A percentile compares a stretch with the other conserved stretches of the same genome.
phyloP scores from a whole-genome alignment of 2,888 invertebrate species.

The Brassicogethes aeneus region DNA sequence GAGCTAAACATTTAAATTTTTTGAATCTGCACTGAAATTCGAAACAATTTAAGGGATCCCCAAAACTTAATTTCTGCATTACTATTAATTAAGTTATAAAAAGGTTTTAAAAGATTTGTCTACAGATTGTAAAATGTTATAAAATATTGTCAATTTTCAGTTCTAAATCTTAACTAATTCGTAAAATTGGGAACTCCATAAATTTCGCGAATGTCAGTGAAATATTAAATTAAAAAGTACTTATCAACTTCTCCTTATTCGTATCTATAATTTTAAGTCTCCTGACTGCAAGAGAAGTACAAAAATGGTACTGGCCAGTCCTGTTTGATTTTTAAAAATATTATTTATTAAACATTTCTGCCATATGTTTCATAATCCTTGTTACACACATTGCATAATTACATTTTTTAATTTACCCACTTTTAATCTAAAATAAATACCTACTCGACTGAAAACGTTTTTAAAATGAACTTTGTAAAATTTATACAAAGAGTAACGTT shows the following conservation, averaged over 20 bases:
- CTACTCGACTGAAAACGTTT: too few relatives aligned
- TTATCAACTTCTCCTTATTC: conserved; percentile 2
- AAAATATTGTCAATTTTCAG: conserved; percentile 1
- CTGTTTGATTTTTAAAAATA: too few relatives aligned
- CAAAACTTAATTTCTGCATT: background rate
- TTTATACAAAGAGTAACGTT: too few relatives aligned
- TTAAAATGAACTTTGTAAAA: too few relatives aligned
- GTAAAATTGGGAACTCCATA: background rate
- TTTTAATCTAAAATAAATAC: too few relatives aligned
- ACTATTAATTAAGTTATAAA: conserved; percentile 8
- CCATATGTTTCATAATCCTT: too few relatives aligned
- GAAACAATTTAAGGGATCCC: too few relatives aligned
- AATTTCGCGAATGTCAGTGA: background rate
- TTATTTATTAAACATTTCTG: too few relatives aligned
- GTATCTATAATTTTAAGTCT: conserved; percentile 14
- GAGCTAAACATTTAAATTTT: conserved; percentile 28
- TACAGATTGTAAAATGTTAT: too few relatives aligned
- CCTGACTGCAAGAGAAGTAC: conserved; percentile 23
- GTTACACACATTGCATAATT: too few relatives aligned
- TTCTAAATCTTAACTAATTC: background rate
- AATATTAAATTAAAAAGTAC: background rate
- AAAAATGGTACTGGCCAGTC: background rate
- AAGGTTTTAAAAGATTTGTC: background rate
- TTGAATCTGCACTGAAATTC: background rate
- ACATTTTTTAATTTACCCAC: too few relatives aligned